Conservation (phyloP, 2,113 vertebrate genomes). For the Gila orcuttii region DNA sequence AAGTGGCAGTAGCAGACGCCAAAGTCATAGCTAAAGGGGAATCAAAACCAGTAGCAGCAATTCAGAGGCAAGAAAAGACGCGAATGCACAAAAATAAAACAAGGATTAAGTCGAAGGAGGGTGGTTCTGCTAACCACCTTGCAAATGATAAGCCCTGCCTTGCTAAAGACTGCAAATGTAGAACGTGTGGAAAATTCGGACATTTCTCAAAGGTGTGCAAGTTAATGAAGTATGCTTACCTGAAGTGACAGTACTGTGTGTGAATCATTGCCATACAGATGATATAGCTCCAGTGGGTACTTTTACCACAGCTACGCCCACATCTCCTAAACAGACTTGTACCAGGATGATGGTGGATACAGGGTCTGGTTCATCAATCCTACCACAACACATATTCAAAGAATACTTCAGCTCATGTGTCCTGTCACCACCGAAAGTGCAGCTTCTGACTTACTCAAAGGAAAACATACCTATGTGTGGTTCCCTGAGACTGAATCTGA, state of each 20-base stretch:
- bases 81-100: background rate
- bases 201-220: background rate
- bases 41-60: background rate
- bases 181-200: background rate
- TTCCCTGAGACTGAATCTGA: background rate
- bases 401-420: background rate
- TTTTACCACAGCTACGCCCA: background rate
- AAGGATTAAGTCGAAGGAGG: background rate
- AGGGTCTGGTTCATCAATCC: background rate
- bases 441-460: background rate
- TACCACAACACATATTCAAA: background rate
- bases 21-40: background rate
- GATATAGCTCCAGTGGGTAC: background rate
- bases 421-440: background rate
- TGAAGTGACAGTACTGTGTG: background rate
- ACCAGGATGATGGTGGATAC: background rate
- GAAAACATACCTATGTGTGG: background rate
- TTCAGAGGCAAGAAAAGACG: constrained; percentile 3
- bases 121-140: background rate
- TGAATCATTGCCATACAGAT: background rate
- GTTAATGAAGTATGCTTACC: background rate
- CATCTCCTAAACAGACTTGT: background rate
- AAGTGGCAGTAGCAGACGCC: background rate
- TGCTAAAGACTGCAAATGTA: background rate
- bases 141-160: background rate